These are phyloP conservation scores for Sebastes fasciatus DNA, from an alignment of 2,113 vertebrate genomes.

Conservation along the genomic window DNA sequence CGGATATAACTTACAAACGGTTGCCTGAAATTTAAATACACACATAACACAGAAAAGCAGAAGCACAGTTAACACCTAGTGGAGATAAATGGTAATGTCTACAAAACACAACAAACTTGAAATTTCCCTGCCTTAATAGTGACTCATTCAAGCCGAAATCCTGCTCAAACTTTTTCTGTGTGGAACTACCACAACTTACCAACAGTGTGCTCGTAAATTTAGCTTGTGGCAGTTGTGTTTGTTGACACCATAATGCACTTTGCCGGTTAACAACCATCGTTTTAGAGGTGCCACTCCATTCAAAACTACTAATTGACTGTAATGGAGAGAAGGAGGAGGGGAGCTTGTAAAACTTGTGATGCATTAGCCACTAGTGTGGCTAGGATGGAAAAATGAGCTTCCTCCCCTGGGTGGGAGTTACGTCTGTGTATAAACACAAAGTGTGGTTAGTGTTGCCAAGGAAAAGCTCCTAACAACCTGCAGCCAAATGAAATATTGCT, in stretches of 20 bases:
- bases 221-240: conserved; percentile 28
- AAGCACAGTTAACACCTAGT: background rate
- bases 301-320: conserved; percentile 52
- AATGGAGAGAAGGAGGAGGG: conserved; percentile 26
- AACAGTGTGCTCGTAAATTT: conserved; percentile 35
- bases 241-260: conserved; percentile 18
- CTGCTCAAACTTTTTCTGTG: conserved; percentile 1
- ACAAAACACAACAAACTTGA: background rate
- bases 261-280: conserved; percentile 5
- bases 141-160: background rate
- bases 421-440: conserved; percentile 44
- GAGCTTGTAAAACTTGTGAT: conserved; percentile 52
- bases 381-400: conserved; percentile 43
- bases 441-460: conserved; percentile 45
- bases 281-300: conserved; percentile 34
- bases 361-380: conserved; percentile 29
- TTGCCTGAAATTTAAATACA: background rate
- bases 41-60: background rate
- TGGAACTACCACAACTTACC: conserved; percentile 26
- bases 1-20: background rate
- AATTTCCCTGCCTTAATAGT: background rate
- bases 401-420: conserved; percentile 37
- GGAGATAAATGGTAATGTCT: background rate
- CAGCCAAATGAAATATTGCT: conserved; percentile 28
- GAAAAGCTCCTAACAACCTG: conserved; percentile 17